These are phyloP conservation scores for Paratrypauchen microcephalus DNA, from an alignment of 2,797 vertebrate genomes.

Conservation along the genomic window DNA sequence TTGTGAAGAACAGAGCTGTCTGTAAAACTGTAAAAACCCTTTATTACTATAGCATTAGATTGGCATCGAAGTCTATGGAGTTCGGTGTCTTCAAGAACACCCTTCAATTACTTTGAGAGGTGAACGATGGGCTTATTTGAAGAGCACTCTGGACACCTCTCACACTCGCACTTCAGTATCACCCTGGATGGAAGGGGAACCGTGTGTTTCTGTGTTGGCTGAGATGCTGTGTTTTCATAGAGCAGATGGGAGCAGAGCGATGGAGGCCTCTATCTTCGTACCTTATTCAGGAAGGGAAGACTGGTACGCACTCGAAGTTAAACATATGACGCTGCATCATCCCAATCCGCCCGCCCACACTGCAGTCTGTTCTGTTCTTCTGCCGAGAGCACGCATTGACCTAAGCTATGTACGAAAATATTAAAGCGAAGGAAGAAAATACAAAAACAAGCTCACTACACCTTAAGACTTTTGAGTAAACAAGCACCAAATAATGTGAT, in stretches of 20 bases:
- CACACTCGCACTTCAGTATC: background rate
- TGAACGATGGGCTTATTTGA: background rate
- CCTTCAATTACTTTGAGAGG: background rate
- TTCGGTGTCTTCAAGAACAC: background rate
- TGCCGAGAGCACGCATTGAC: background rate
- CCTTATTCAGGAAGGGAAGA: background rate
- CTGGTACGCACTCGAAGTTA: constrained; percentile 4
- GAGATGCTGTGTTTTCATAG: constrained; percentile 1
- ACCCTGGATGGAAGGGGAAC: background rate
- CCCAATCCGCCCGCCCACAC: background rate
- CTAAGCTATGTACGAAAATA: background rate
- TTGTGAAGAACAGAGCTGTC: too few species aligned
- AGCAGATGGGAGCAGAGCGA: constrained; percentile 9
- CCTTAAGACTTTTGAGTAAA: background rate
- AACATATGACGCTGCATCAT: constrained; percentile 5
- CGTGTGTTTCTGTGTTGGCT: background rate
- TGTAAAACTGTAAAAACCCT: too few species aligned
- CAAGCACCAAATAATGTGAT: background rate
- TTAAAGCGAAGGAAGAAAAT: background rate
- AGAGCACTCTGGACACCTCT: background rate
- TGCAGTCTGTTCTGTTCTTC: background rate
- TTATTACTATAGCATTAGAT: background rate
- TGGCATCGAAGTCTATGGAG: background rate
- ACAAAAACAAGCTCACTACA: background rate
- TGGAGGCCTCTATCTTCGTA: constrained; percentile 3